These are phyloP conservation scores for Aphyosemion australe DNA, from an alignment of 2,113 vertebrate species.

Conservation along the genomic window DNA sequence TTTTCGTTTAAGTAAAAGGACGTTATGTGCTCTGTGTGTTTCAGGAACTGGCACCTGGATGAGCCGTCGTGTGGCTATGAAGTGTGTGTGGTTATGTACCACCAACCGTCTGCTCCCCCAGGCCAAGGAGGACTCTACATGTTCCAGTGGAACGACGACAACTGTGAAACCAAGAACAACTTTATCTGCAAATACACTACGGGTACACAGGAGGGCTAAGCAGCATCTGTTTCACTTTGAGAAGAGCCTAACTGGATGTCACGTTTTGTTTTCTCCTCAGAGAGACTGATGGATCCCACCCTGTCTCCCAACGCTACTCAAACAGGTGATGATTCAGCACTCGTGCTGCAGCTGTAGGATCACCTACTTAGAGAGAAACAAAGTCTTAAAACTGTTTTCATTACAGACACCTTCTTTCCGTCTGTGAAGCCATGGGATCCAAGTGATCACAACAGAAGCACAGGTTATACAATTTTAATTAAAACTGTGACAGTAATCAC, in stretches of 20 bases:
- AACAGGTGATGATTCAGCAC: slow-evolving; percentile 42
- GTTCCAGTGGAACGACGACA: slow-evolving; percentile 98
- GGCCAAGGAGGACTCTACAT: slow-evolving; percentile 86
- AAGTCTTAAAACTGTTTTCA: background rate
- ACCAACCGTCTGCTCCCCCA: slow-evolving; percentile 89
- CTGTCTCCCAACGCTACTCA: slow-evolving; percentile 57
- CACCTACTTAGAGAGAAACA: background rate
- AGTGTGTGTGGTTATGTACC: slow-evolving; percentile 95
- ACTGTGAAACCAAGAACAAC: slow-evolving; percentile 95
- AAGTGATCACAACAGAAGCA: slow-evolving; percentile 67
- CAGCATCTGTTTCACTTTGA: background rate
- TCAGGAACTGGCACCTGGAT: slow-evolving; percentile 93
- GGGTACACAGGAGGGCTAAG: slow-evolving; percentile 72
- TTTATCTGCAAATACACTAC: slow-evolving; percentile 96
- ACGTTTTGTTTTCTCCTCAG: slow-evolving; percentile 32
- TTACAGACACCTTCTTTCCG: slow-evolving; percentile 57
- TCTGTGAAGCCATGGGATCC: slow-evolving; percentile 66
- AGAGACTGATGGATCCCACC: slow-evolving; percentile 22
- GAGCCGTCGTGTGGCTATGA: slow-evolving; percentile 95
- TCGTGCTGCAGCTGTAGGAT: background rate
- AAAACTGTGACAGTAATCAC: background rate
- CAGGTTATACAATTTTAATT: slow-evolving; percentile 70
- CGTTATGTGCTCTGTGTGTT: slow-evolving; percentile 4
- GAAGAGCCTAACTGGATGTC: background rate
- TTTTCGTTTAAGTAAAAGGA: too few relatives aligned